Percentiles rank a stretch among this genome's conserved stretches.
Evolutionary conservation across 1,140 invertebrate species (phyloP).

Genomic region (Arion vulgaris): DNA sequence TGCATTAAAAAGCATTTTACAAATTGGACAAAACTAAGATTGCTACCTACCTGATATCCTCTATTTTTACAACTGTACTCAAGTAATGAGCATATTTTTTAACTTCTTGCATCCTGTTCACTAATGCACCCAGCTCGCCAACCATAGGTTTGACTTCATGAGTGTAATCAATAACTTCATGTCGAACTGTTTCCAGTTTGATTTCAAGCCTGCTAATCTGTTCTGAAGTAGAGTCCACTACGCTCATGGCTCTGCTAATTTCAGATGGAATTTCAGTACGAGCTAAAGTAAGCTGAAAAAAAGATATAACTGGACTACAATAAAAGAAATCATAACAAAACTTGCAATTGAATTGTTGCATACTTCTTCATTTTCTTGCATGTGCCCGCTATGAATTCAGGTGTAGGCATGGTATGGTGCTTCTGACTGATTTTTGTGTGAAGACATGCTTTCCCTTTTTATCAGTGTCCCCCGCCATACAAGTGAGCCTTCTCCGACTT

Average conservation of each 20-base stretch:
- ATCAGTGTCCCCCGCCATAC: too few species aligned
- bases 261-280: slow-evolving; percentile 77
- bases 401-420: too few species aligned
- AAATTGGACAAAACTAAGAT: too few species aligned
- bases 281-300: slow-evolving; percentile 76
- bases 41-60: slow-evolving; percentile 81
- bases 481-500: too few species aligned
- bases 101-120: slow-evolving; percentile 77
- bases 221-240: slow-evolving; percentile 74
- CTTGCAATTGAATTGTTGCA: too few species aligned
- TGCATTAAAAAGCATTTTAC: too few species aligned
- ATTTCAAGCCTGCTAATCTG: slow-evolving; percentile 75
- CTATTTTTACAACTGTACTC: slow-evolving; percentile 78
- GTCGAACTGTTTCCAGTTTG: slow-evolving; percentile 72
- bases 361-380: too few species aligned
- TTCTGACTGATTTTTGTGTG: too few species aligned
- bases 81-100: slow-evolving; percentile 79
- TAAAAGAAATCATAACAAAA: slow-evolving; percentile 8
- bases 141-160: slow-evolving; percentile 73
- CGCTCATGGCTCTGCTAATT: slow-evolving; percentile 76
- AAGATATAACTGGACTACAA: slow-evolving; percentile 29
- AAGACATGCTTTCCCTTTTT: too few species aligned
- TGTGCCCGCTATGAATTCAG: too few species aligned
- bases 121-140: slow-evolving; percentile 73
- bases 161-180: slow-evolving; percentile 73